Evolutionary conservation across 2,888 invertebrate species (phyloP), one percentile per base, ranked within the genome.

Genomic region (Tanaodytes sp.): DNA sequence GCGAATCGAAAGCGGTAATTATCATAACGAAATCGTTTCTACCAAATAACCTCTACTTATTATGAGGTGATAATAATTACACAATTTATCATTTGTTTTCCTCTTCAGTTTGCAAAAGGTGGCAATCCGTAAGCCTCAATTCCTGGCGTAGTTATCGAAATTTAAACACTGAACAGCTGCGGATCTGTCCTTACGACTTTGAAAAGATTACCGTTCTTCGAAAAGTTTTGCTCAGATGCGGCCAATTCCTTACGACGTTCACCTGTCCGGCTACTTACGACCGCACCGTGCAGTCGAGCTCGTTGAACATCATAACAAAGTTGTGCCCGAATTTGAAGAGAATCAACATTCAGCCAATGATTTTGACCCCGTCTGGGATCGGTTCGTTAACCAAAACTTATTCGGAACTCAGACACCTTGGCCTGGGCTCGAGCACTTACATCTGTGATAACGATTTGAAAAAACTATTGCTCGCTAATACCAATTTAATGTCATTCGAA

Each of bases 311-410:
- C 11, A 82, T 89, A 61, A 88, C 87, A 75, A 88, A 88, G 85
- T 87, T 88, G 78, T 89, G 89, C 72, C 88, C 88, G 6, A 86
- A 87, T 78, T 85, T 90, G 1, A 87, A 87, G 68, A 86, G 85
- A 64, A 82, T 89, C 36, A 86, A 88, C 82, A 85, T 88, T 33
- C 75, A 77, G 1, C 86, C 86, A 15, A 86, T 89, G 81, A 82
- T 85, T 62, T 86, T 88, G 0, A 87, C 87, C 64, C 87, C 87
- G 72, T 87, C 88, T 84, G 88, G 88, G 30, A 77, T 85, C 43
- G 63, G 73, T 73, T 86, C 87, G 2, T 76, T 89, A 12, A 80
- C 87, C 19, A 23, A 85, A 58, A 87, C 87, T 61, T 89, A 88
- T 77, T 86, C 85, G 57, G 80, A 87, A 51, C 82, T 89, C 16